phyloP scores from a whole-genome alignment of 2,797 vertebrate species.

The Sebastes diploproa region DNA sequence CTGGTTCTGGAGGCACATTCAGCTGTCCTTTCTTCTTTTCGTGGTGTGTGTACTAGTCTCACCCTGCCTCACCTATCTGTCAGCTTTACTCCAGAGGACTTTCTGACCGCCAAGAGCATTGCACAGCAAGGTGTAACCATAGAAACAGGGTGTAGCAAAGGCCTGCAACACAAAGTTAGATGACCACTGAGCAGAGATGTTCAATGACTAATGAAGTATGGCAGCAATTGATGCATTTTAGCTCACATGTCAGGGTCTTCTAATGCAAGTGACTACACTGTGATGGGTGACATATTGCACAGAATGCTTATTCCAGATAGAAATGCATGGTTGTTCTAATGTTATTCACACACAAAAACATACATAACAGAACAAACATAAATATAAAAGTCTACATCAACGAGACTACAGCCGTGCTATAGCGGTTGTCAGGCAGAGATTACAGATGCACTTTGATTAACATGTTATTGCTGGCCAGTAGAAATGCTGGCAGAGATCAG shows the following conservation, averaged over 20 bases:
- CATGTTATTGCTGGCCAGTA: background rate
- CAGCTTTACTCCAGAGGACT: background rate
- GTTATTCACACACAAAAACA: background rate
- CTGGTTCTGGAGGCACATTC: slow-evolving; percentile 13
- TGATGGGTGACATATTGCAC: background rate
- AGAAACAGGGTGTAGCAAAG: slow-evolving; percentile 48
- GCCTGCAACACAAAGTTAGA: slow-evolving; percentile 10
- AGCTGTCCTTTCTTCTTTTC: slow-evolving; percentile 20
- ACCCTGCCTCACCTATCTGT: slow-evolving; percentile 33
- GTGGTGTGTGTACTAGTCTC: background rate
- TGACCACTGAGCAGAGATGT: background rate
- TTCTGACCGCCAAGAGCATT: background rate
- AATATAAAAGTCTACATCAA: background rate
- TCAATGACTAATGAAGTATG: background rate
- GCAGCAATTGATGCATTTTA: background rate
- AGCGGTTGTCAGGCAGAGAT: background rate
- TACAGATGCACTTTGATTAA: background rate
- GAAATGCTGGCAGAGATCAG: background rate
- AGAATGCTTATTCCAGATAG: background rate
- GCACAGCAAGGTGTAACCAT: slow-evolving; percentile 46
- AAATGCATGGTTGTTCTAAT: background rate
- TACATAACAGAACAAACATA: background rate
- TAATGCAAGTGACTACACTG: background rate
- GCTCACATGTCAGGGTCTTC: background rate
- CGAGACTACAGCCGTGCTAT: background rate